Evolutionary conservation across 2,888 invertebrate genomes (phyloP).

Genomic region (Encarsia formosa): DNA sequence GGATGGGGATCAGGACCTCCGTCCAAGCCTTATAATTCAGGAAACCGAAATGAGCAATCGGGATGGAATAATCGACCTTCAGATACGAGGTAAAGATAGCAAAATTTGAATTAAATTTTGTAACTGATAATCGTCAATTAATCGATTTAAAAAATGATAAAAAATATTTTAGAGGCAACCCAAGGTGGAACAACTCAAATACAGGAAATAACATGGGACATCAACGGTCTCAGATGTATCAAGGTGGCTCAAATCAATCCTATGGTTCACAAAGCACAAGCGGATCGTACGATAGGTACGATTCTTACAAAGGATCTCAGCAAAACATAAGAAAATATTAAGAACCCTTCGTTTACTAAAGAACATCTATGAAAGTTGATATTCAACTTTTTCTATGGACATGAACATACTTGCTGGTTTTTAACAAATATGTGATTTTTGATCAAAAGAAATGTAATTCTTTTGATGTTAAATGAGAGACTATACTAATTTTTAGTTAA

Average conservation of each 20-base stretch:
- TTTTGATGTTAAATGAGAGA: too few relatives aligned
- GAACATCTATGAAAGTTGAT: too few relatives aligned
- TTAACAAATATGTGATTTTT: too few relatives aligned
- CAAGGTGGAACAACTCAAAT: slow-evolving; percentile 47
- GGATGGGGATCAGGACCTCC: slow-evolving; percentile 48
- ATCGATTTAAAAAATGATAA: slow-evolving; percentile 1
- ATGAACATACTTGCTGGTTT: too few relatives aligned
- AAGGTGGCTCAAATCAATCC: slow-evolving; percentile 31
- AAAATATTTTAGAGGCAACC: slow-evolving; percentile 10
- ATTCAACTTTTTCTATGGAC: too few relatives aligned
- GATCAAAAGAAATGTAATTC: too few relatives aligned
- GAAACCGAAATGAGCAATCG: slow-evolving; percentile 45
- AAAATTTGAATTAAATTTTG: neutral
- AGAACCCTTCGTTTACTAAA: too few relatives aligned
- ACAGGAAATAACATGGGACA: slow-evolving; percentile 46
- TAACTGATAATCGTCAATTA: neutral
- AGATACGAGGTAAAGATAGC: slow-evolving; percentile 41
- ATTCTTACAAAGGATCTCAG: slow-evolving; percentile 48
- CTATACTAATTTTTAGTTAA: too few relatives aligned
- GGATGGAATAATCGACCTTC: slow-evolving; percentile 48
- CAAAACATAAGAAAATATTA: slow-evolving; percentile 48
- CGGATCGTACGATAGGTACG: slow-evolving; percentile 47
- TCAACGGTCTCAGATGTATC: slow-evolving; percentile 47
- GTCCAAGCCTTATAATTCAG: slow-evolving; percentile 47
- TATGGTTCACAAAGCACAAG: slow-evolving; percentile 38